Evolutionary conservation across 1,140 invertebrate species (phyloP).

Genomic region (Littorina saxatilis): DNA sequence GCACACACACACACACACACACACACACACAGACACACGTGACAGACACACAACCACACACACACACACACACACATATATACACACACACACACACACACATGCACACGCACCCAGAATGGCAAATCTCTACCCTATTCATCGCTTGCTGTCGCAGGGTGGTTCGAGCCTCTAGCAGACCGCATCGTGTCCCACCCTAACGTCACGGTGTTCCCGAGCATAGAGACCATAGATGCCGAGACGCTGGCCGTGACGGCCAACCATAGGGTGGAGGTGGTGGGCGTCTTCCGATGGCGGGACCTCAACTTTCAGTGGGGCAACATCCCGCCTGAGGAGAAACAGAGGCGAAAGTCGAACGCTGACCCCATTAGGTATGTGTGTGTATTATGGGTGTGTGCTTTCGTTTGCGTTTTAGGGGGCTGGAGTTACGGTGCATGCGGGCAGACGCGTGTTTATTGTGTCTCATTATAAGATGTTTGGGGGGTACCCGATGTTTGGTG

Average conservation of each 20-base stretch:
- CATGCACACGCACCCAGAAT: no score
- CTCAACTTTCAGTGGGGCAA: conserved; percentile 79
- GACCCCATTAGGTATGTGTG: conserved; percentile 13
- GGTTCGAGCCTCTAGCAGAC: conserved; percentile 93
- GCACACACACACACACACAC: no score
- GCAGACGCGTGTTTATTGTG: background rate
- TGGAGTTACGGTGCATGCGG: background rate
- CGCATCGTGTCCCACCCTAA: conserved; percentile 83
- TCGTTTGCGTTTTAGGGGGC: background rate
- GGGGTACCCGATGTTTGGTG: no score
- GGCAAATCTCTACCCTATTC: no score
- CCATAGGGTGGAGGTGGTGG: conserved; percentile 32
- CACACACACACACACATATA: no score
- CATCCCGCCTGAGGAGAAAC: background rate
- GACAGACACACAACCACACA: no score
- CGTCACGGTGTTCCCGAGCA: conserved; percentile 90
- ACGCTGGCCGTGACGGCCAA: conserved; percentile 81
- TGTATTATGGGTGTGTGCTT: background rate
- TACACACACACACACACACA: no score
- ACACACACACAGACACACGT: no score
- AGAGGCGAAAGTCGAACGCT: background rate
- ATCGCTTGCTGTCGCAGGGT: conserved; percentile 88
- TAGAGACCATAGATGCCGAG: conserved; percentile 97
- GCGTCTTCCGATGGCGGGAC: conserved; percentile 90
- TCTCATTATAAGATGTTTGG: background rate